phyloP scores from a whole-genome alignment of 1,140 invertebrate genomes.

The Anoplophora glabripennis region DNA sequence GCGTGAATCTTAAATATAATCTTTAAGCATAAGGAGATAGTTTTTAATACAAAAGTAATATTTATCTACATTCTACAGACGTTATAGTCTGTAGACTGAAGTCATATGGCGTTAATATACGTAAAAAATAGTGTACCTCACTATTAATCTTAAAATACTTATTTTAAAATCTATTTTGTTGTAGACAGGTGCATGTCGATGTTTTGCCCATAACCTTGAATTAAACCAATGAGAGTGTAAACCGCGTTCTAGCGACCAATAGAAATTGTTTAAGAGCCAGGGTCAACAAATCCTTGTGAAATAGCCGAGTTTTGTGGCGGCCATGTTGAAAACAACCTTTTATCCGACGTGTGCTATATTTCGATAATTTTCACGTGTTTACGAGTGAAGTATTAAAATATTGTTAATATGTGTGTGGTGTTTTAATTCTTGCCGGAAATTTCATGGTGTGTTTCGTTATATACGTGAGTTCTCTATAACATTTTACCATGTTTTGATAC shows the following conservation, averaged over 20 bases:
- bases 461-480: conserved; percentile 21
- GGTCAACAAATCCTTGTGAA: conserved; percentile 50
- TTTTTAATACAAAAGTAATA: too few relatives aligned
- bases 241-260: conserved; percentile 43
- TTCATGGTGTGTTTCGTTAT: conserved; percentile 18
- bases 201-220: conserved; percentile 50
- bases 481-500: conserved; percentile 42
- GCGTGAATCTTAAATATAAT: not conserved
- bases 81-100: too few relatives aligned
- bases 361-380: conserved; percentile 33
- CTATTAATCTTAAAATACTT: conserved; percentile 1
- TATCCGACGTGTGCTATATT: conserved; percentile 47
- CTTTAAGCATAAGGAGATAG: not conserved
- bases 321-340: conserved; percentile 51
- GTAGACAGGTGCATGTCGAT: conserved; percentile 47
- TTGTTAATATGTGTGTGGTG: conserved; percentile 20
- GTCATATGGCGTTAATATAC: too few relatives aligned
- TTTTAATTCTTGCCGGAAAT: conserved; percentile 16
- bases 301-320: conserved; percentile 46
- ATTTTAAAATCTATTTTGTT: conserved; percentile 19
- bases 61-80: too few relatives aligned
- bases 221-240: conserved; percentile 40
- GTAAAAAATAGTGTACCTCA: not conserved
- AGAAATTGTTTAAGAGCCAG: conserved; percentile 40
- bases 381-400: conserved; percentile 21